A percentile compares a stretch with the other conserved stretches of the same genome.
Conservation (phyloP, 37 sponge, comb jelly and placozoan species). For the Cliona cf. orientalis region DNA sequence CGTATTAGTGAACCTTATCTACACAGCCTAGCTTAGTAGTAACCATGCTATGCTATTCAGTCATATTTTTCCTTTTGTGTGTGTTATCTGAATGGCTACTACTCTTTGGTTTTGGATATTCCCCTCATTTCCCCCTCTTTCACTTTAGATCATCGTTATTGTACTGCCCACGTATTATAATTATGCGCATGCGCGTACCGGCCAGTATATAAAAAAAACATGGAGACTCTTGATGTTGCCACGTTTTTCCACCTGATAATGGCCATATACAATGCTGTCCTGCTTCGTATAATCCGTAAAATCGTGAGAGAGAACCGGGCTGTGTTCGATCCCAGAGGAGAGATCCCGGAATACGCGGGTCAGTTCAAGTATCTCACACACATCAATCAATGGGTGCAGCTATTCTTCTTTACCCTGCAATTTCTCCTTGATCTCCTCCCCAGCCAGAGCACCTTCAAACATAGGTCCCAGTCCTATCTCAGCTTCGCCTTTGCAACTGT, state of each 20-base stretch:
- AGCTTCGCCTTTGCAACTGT: conserved; percentile 54
- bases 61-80: too few relatives aligned
- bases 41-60: too few relatives aligned
- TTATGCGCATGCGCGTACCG: too few relatives aligned
- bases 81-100: too few relatives aligned
- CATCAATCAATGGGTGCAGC: conserved; percentile 74
- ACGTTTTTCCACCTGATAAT: not conserved
- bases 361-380: conserved; percentile 80
- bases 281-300: not conserved
- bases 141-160: too few relatives aligned
- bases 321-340: conserved; percentile 1
- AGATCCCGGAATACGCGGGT: conserved; percentile 34
- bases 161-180: too few relatives aligned
- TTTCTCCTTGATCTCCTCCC: conserved; percentile 74
- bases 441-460: not conserved
- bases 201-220: too few relatives aligned
- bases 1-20: too few relatives aligned
- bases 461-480: conserved; percentile 5
- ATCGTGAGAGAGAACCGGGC: not conserved
- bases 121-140: too few relatives aligned
- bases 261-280: not conserved
- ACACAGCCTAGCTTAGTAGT: too few relatives aligned
- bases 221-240: too few relatives aligned
- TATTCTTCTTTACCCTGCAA: conserved; percentile 63
- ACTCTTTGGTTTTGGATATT: too few relatives aligned